Evolutionary conservation across 2,113 vertebrate genomes (phyloP).

Genomic region (Chascanopsetta lugubris): DNA sequence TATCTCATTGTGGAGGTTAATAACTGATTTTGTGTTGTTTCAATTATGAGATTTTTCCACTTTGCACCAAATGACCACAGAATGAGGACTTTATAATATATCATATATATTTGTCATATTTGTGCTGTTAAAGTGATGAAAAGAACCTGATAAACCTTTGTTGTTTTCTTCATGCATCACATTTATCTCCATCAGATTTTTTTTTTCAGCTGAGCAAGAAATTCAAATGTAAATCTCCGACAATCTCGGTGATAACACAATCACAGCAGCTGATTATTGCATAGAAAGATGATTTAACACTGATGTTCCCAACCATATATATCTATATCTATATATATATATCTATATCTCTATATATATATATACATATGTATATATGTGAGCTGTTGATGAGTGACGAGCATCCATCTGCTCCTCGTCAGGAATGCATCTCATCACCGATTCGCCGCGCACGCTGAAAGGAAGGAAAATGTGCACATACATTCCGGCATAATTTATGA

Average conservation of each 20-base stretch:
- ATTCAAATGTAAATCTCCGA: neutral
- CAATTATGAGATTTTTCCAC: too few relatives aligned
- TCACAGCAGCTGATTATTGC: neutral
- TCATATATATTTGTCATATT: too few relatives aligned
- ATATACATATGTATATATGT: too few relatives aligned
- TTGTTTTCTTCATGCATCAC: neutral
- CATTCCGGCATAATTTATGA: conserved; percentile 55
- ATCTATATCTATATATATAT: too few relatives aligned
- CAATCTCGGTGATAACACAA: neutral
- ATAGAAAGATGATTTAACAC: conserved; percentile 8
- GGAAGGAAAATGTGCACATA: conserved; percentile 24
- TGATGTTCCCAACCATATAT: conserved; percentile 19
- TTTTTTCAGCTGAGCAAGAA: neutral
- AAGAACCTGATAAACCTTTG: too few relatives aligned
- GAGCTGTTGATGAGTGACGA: conserved; percentile 14
- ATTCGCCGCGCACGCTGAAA: conserved; percentile 13
- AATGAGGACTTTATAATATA: neutral
- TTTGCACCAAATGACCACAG: too few relatives aligned
- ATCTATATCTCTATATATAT: too few relatives aligned
- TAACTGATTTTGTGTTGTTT: too few relatives aligned
- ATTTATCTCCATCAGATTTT: neutral
- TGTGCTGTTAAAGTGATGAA: too few relatives aligned
- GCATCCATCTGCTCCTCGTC: conserved; percentile 18
- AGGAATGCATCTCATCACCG: conserved; percentile 16
- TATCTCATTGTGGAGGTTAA: too few relatives aligned